Evolutionary conservation across 2,797 vertebrate species (phyloP).

Genomic region (Chaetophractus vellerosus): DNA sequence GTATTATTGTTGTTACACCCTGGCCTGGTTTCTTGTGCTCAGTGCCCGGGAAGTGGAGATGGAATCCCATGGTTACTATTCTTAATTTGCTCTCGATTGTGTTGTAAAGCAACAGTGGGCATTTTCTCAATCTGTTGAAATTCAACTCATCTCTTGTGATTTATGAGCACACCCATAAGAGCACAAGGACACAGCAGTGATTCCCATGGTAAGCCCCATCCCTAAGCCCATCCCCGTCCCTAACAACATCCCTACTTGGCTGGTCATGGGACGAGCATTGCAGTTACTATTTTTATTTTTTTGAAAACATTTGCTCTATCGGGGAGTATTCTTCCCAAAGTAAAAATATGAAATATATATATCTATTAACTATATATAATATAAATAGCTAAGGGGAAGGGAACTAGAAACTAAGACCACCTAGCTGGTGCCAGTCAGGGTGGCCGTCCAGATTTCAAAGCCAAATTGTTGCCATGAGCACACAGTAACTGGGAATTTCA

Average conservation of each 20-base stretch:
- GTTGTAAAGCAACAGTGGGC: background rate
- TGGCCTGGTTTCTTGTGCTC: background rate
- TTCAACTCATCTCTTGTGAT: no score
- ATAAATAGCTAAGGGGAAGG: background rate
- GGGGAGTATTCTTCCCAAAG: background rate
- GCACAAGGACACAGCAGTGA: background rate
- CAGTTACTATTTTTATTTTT: background rate
- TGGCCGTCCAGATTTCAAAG: background rate
- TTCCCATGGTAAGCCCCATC: accelerated
- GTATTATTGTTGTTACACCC: background rate
- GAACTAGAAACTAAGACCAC: background rate
- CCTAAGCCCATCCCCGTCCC: no score
- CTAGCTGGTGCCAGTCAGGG: accelerated
- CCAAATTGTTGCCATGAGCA: accelerated
- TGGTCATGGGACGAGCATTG: accelerated
- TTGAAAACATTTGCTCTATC: background rate
- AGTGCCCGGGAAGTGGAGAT: background rate
- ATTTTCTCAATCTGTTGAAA: background rate
- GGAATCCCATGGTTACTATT: background rate
- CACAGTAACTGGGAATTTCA: background rate
- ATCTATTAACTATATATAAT: background rate
- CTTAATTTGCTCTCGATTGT: background rate
- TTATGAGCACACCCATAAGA: background rate
- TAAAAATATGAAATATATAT: background rate
- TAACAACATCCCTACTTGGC: no score